These are phyloP conservation scores for Coenobita brevimanus DNA, from an alignment of 1,140 invertebrate species.

Conservation along the genomic window DNA sequence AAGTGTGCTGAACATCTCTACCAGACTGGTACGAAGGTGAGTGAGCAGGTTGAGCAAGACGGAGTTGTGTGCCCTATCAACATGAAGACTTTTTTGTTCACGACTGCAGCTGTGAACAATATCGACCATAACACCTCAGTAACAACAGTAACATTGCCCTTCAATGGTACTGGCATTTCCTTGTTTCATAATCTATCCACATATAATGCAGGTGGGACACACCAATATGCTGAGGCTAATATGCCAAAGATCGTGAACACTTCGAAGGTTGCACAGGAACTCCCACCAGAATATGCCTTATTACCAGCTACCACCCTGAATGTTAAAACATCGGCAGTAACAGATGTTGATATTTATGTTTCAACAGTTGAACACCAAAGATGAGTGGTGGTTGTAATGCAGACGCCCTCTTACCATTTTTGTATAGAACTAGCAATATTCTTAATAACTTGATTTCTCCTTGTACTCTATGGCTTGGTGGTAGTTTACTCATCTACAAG, in stretches of 20 bases:
- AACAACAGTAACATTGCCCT: neutral
- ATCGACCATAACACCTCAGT: constrained; percentile 17
- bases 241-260: constrained; percentile 8
- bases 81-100: constrained; percentile 11
- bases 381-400: constrained; percentile 3
- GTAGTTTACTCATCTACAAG: too few species aligned
- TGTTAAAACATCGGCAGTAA: neutral
- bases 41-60: neutral
- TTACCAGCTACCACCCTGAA: neutral
- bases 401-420: neutral
- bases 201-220: neutral
- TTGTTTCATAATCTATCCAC: neutral
- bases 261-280: constrained; percentile 13
- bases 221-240: neutral
- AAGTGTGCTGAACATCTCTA: constrained; percentile 17
- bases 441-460: neutral
- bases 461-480: neutral
- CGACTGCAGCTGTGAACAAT: constrained; percentile 8
- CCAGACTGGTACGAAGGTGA: constrained; percentile 6
- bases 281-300: constrained; percentile 25
- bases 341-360: neutral
- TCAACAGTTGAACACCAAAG: constrained; percentile 20
- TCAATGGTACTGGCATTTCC: constrained; percentile 11
- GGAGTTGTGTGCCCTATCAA: constrained; percentile 35
- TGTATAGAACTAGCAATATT: neutral